Evolutionary conservation across 2,888 invertebrate genomes (phyloP).

Genomic region (Hirtodrosophila histrioides): DNA sequence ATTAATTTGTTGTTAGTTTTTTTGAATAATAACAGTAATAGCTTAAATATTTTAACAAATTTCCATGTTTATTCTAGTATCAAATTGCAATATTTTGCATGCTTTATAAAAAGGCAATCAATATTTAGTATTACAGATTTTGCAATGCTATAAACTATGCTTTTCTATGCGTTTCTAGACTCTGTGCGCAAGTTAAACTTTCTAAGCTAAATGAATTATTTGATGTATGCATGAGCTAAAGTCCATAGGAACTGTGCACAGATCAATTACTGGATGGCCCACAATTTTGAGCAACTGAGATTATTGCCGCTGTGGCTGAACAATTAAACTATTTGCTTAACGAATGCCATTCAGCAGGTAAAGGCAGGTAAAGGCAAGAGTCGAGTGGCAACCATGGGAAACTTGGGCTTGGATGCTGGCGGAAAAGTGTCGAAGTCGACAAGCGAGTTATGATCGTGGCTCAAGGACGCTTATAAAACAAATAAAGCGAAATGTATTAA

Average conservation of each 20-base stretch:
- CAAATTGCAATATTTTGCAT: no score
- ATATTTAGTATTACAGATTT: no score
- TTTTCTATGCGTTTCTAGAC: no score
- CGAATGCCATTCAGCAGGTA: conserved; percentile 30
- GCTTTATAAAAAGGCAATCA: no score
- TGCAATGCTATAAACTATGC: no score
- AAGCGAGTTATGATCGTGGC: conserved; percentile 54
- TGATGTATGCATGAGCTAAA: no score
- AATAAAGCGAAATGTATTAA: conserved; percentile 79
- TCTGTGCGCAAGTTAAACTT: no score
- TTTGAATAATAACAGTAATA: no score
- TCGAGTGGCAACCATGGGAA: conserved; percentile 67
- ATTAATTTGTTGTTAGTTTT: no score
- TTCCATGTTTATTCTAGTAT: no score
- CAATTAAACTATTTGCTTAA: conserved; percentile 51
- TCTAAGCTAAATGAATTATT: no score
- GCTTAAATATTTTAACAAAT: no score
- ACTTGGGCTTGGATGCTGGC: conserved; percentile 51
- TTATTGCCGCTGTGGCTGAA: conserved; percentile 28
- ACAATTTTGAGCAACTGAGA: conserved; percentile 20
- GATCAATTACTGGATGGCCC: conserved; percentile 1
- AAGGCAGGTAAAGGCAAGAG: conserved; percentile 31
- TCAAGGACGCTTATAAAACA: conserved; percentile 75
- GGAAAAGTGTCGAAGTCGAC: conserved; percentile 75
- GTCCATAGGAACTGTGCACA: neutral